Evolutionary conservation across 2,113 vertebrate genomes (phyloP).

Genomic region (Phalacrocorax brasilianus): DNA sequence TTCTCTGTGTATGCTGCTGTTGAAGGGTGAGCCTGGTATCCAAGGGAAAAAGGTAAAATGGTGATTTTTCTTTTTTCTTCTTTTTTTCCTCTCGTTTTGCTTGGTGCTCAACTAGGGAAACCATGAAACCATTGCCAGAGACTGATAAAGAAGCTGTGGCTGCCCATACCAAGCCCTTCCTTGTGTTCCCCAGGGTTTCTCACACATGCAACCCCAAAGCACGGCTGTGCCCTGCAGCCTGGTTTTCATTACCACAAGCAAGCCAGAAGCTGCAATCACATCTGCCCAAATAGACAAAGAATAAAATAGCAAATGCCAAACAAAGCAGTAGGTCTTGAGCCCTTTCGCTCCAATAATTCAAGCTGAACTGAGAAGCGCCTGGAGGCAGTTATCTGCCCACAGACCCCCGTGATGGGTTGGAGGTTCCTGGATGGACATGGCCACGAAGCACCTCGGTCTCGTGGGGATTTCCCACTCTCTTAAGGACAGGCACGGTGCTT

Average conservation of each 20-base stretch:
- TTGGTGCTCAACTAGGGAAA: neutral
- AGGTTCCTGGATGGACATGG: neutral
- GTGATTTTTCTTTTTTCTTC: neutral
- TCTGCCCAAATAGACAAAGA: neutral
- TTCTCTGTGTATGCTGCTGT: neutral
- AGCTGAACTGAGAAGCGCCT: neutral
- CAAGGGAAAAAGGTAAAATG: conserved; percentile 68
- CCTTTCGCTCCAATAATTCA: neutral
- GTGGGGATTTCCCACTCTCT: accelerated
- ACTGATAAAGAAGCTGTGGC: accelerated
- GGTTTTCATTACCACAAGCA: neutral
- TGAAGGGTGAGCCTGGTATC: conserved; percentile 65
- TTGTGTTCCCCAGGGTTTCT: neutral
- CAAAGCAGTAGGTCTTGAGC: neutral
- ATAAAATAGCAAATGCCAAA: neutral
- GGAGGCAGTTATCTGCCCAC: neutral
- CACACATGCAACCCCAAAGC: accelerated
- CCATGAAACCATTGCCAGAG: neutral
- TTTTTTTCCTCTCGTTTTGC: neutral
- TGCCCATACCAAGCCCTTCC: neutral
- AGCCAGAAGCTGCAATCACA: neutral
- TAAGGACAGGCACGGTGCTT: neutral
- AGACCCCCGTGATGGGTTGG: neutral
- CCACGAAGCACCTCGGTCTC: neutral
- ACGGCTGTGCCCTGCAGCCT: neutral